Evolutionary conservation across 1,140 invertebrate species (phyloP).

Genomic region (Pemphigus obesinymphae): DNA sequence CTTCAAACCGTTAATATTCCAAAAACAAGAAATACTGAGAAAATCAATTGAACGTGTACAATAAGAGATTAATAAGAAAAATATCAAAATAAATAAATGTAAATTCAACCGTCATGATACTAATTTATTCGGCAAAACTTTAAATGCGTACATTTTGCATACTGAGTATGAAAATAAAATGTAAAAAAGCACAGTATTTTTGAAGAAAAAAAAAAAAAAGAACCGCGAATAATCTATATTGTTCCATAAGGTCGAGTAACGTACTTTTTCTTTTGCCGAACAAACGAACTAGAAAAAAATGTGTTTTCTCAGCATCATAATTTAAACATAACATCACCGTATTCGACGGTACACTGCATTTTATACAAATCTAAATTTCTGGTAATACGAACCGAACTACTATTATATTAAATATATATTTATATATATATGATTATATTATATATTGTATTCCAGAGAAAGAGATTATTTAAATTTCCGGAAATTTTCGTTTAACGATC

Average conservation of each 20-base stretch:
- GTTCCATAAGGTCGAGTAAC: conserved; percentile 3
- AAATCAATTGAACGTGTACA: no score
- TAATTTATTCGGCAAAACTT: neutral
- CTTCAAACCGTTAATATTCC: no score
- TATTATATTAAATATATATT: no score
- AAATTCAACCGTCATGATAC: no score
- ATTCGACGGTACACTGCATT: neutral
- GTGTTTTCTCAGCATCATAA: neutral
- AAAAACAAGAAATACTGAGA: no score
- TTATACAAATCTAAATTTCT: neutral
- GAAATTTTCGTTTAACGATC: neutral
- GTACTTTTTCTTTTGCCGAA: neutral
- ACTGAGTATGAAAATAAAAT: no score
- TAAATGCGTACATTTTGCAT: no score
- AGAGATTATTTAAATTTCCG: neutral
- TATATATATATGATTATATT: no score
- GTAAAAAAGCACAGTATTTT: neutral
- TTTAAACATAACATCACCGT: neutral
- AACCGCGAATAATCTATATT: neutral
- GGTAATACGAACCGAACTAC: neutral
- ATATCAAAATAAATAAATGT: neutral
- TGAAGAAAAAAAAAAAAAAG: neutral
- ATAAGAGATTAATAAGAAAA: no score
- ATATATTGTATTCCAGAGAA: neutral
- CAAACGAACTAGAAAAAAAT: neutral